A percentile compares a stretch with the other conserved stretches of the same genome.
Evolutionary conservation across 2,888 invertebrate genomes (phyloP).

Genomic region (Cerastis rubricosa): DNA sequence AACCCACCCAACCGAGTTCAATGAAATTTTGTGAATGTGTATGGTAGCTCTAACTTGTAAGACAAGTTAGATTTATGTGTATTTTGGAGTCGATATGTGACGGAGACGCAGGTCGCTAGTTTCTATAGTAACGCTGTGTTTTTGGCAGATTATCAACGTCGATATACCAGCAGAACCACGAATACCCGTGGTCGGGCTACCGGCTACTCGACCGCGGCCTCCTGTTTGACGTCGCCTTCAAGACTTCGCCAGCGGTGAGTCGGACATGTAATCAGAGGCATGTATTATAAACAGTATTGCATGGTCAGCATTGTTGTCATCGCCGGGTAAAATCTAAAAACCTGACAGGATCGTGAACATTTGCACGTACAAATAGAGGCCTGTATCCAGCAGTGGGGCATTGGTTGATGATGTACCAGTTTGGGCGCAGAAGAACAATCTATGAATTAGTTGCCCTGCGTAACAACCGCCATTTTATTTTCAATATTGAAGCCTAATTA

Average conservation of each 20-base stretch:
- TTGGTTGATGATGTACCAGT: too few relatives aligned
- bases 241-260: conserved; percentile 91
- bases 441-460: too few relatives aligned
- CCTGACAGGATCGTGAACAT: too few relatives aligned
- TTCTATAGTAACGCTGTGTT: neutral
- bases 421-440: too few relatives aligned
- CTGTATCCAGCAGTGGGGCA: too few relatives aligned
- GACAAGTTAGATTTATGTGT: neutral
- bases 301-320: too few relatives aligned
- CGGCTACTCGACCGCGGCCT: conserved; percentile 94
- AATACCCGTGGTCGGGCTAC: conserved; percentile 96
- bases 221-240: conserved; percentile 94
- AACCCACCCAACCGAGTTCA: neutral
- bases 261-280: neutral
- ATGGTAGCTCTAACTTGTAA: neutral
- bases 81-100: neutral
- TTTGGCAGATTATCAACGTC: conserved; percentile 92
- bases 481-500: too few relatives aligned
- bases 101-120: too few relatives aligned
- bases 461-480: too few relatives aligned
- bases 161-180: conserved; percentile 94
- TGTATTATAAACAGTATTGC: too few relatives aligned
- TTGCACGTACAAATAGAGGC: too few relatives aligned
- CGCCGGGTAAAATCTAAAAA: too few relatives aligned
- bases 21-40: neutral